Evolutionary conservation across 2,888 invertebrate species (phyloP).

Genomic region (Neoitamus cyanurus): DNA sequence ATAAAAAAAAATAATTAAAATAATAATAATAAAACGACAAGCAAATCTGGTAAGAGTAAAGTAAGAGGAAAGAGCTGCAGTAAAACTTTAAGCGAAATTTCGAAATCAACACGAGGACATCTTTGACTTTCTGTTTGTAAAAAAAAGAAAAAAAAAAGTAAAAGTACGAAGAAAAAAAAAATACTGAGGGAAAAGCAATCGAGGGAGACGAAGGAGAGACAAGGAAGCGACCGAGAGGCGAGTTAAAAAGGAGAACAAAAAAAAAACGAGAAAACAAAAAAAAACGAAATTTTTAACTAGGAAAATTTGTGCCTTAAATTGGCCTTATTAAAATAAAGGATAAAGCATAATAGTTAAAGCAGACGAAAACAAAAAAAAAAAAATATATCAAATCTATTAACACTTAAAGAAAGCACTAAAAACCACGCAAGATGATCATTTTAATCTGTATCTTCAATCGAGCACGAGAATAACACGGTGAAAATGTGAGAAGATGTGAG

Average conservation of each 20-base stretch:
- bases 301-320: conserved; percentile 58
- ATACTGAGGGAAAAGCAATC: not conserved
- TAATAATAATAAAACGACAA: conserved; percentile 17
- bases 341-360: conserved; percentile 42
- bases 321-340: conserved; percentile 55
- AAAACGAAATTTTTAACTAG: conserved; percentile 34
- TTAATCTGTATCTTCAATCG: conserved; percentile 38
- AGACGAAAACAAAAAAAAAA: conserved; percentile 6
- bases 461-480: conserved; percentile 46
- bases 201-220: not conserved
- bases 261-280: conserved; percentile 16
- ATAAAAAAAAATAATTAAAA: conserved; percentile 9
- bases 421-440: conserved; percentile 32
- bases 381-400: conserved; percentile 45
- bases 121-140: conserved; percentile 52
- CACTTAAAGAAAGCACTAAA: conserved; percentile 49
- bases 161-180: conserved; percentile 56
- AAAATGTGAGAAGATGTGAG: conserved; percentile 13
- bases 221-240: not conserved
- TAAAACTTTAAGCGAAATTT: no score
- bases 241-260: conserved; percentile 23
- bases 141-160: conserved; percentile 49
- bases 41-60: conserved; percentile 18
- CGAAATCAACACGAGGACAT: no score
- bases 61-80: conserved; percentile 8